These are phyloP conservation scores for Caranx ignobilis DNA, from an alignment of 2,113 vertebrate genomes.

Conservation along the genomic window DNA sequence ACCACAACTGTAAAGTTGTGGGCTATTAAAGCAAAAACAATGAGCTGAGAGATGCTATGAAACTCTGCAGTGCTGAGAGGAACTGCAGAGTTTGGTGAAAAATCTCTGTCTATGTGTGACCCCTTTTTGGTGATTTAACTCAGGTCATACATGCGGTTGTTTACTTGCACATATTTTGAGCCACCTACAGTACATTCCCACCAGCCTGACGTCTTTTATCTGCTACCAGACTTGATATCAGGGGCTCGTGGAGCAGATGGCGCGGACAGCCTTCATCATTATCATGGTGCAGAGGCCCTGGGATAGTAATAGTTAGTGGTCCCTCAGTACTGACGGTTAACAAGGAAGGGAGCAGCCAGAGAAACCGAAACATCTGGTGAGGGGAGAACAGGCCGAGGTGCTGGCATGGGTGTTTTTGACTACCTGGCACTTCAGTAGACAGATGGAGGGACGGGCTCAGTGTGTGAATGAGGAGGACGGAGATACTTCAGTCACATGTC, in stretches of 20 bases:
- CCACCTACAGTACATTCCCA: neutral
- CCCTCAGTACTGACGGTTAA: slow-evolving; percentile 40
- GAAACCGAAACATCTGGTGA: slow-evolving; percentile 58
- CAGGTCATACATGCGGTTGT: neutral
- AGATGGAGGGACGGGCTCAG: slow-evolving; percentile 39
- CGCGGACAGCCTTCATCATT: slow-evolving; percentile 29
- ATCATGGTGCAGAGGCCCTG: slow-evolving; percentile 29
- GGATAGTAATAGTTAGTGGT: slow-evolving; percentile 42
- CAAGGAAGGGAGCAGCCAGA: slow-evolving; percentile 27
- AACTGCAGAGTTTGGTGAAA: neutral
- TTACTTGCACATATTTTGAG: neutral
- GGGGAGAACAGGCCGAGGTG: slow-evolving; percentile 42
- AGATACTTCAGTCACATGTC: slow-evolving; percentile 27
- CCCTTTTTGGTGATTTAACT: neutral
- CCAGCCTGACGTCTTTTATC: slow-evolving; percentile 10
- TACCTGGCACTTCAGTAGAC: slow-evolving; percentile 34
- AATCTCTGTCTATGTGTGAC: neutral
- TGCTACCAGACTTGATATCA: slow-evolving; percentile 18
- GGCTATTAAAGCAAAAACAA: neutral
- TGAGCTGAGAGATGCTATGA: neutral
- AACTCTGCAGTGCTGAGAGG: neutral
- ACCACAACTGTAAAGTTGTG: neutral
- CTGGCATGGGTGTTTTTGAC: slow-evolving; percentile 18
- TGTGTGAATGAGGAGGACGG: neutral
- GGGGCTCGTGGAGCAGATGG: slow-evolving; percentile 59